Evolutionary conservation across 2,113 vertebrate species (phyloP), one percentile per base, ranked within the genome.

Genomic region (Ramphastos sulfuratus): DNA sequence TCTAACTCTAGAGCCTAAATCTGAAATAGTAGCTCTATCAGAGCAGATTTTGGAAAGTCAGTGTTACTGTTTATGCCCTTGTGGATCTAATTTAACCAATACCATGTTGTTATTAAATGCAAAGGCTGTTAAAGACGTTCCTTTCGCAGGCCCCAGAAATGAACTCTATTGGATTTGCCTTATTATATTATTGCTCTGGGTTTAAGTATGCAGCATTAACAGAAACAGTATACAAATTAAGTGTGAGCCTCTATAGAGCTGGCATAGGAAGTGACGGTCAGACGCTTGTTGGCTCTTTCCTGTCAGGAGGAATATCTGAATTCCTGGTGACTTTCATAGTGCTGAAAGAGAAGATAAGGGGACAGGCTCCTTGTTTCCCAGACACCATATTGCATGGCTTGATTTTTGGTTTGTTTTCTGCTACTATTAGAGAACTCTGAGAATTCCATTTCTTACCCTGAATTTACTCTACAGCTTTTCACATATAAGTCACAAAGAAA

Each of bases 51-150:
- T 58, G 54, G 82, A 96, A 95, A 91, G 72, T 89, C 86, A 93
- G 42, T 84, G 58, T 90, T 96, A 96, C 78, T 77, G 61, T 87
- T 90, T 96, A 94, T 95, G 87, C 80, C 46, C 33, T 87, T 87
- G 56, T 93, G 25, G 50, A 85, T 79, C 92, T 91, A 89, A 95
- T 97, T 97, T 96, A 95, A 97, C 95, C 95, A 96, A 96, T 92
- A 95, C 64, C 65, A 91, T 87, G 91, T 92, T 96, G 92, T 90
- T 88, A 97, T 96, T 96, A 97, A 96, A 97, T 37, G 72, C 85
- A 90, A 95, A 59, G 70, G 89, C 79, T 96, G 75, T 94, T 95
- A 92, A 96, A 96, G 85, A 77, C 67, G 37, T 39, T 94, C 72
- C 55, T 89, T 93, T 76, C 55, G 80, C 86, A 92, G 70, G 74